phyloP scores from a whole-genome alignment of 2,797 vertebrate species.

The Bradypodion ventrale region DNA sequence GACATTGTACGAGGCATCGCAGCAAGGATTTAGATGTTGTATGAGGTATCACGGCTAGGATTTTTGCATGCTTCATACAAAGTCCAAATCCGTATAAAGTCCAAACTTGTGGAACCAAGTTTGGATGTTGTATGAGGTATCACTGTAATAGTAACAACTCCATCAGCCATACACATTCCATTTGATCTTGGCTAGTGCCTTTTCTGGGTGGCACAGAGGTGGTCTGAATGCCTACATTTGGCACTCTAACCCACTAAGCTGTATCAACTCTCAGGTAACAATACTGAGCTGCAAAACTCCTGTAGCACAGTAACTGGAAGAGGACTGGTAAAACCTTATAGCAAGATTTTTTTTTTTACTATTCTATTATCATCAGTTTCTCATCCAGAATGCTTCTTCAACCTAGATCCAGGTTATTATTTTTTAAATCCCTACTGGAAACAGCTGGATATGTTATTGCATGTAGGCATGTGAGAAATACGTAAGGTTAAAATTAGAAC shows the following conservation, averaged over 20 bases:
- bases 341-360: not conserved
- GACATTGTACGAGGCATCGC: no score
- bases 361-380: not conserved
- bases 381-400: not conserved
- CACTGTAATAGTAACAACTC: no score
- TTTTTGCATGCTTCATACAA: no score
- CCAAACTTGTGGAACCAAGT: no score
- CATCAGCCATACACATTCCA: no score
- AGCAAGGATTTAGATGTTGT: no score
- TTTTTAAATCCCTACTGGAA: constrained; percentile 34
- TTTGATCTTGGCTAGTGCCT: no score
- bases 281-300: not conserved
- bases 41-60: no score
- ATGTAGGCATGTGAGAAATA: constrained; percentile 53
- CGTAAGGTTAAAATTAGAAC: constrained; percentile 69
- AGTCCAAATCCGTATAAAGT: no score
- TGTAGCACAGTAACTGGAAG: not conserved
- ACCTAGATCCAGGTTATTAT: not conserved
- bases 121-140: no score
- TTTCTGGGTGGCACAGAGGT: not conserved
- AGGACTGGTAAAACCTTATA: not conserved
- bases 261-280: not conserved
- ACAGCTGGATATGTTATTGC: constrained; percentile 37
- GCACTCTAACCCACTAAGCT: no score
- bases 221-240: no score